A percentile compares a stretch with the other conserved stretches of the same genome.
These are phyloP conservation scores for Oryzias dopingdopingensis DNA, from an alignment of 2,797 vertebrate genomes.

Conservation along the genomic window DNA sequence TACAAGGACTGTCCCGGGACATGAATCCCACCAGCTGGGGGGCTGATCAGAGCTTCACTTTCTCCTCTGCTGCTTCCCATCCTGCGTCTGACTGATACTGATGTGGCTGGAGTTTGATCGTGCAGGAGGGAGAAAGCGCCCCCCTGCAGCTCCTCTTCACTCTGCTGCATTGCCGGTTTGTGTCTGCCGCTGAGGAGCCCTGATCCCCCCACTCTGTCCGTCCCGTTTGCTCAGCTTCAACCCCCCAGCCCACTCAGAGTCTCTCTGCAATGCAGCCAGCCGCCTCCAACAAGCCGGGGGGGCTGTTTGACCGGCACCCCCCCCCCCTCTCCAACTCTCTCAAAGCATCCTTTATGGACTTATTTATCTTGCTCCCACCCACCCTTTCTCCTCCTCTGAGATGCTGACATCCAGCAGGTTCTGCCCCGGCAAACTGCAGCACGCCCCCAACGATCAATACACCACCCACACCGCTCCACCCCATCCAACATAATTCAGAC, in stretches of 20 bases:
- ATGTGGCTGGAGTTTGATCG: slow-evolving; percentile 7
- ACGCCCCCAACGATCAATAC: slow-evolving; percentile 47
- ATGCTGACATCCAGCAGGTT: slow-evolving; percentile 69
- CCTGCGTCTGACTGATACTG: slow-evolving; percentile 12
- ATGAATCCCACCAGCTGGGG: slow-evolving; percentile 51
- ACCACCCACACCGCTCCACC: slow-evolving; percentile 5
- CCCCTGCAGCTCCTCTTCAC: slow-evolving; percentile 15
- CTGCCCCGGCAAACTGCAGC: slow-evolving; percentile 41
- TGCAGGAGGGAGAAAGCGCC: neutral
- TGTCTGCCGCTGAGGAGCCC: slow-evolving; percentile 38
- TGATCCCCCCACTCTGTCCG: slow-evolving; percentile 26
- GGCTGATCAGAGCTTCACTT: slow-evolving; percentile 36
- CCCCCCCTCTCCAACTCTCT: slow-evolving; percentile 53
- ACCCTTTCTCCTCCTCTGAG: slow-evolving; percentile 31
- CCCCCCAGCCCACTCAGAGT: slow-evolving; percentile 42
- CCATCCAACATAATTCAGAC: slow-evolving; percentile 12
- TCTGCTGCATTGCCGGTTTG: slow-evolving; percentile 49
- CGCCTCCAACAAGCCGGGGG: slow-evolving; percentile 60
- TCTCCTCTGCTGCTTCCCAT: slow-evolving; percentile 36
- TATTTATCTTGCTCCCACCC: slow-evolving; percentile 70
- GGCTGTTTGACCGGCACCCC: slow-evolving; percentile 66
- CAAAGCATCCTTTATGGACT: slow-evolving; percentile 79
- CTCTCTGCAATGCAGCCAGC: slow-evolving; percentile 79
- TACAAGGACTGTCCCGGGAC: slow-evolving; percentile 57
- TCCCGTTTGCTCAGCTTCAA: slow-evolving; percentile 24